Conservation (phyloP, 1,140 invertebrate genomes). For the Cydia splendana region DNA sequence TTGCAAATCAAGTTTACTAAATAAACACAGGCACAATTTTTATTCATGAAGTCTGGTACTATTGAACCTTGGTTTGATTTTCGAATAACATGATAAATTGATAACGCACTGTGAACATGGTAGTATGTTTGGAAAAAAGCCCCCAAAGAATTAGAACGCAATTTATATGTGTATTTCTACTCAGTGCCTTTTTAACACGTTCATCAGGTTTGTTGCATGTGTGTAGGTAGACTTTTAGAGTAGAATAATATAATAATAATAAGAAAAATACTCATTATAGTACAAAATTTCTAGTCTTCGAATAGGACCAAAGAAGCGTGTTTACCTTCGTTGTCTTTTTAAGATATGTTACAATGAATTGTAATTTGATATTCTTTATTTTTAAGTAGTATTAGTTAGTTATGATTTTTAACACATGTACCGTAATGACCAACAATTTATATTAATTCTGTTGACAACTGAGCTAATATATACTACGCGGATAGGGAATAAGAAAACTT, state of each 20-base stretch:
- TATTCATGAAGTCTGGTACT: no score
- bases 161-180: conserved; percentile 4
- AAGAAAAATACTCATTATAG: conserved; percentile 68
- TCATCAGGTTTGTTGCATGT: background rate
- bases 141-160: background rate
- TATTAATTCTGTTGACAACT: no score
- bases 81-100: background rate
- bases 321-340: conserved; percentile 35
- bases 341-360: background rate
- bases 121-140: background rate
- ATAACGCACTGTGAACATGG: background rate
- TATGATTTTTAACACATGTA: background rate
- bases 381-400: conserved; percentile 22
- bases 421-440: background rate
- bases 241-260: conserved; percentile 45
- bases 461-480: no score
- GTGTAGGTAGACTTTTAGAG: conserved; percentile 24
- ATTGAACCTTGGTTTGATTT: no score
- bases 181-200: background rate
- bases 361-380: conserved; percentile 2
- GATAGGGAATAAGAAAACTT: no score
- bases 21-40: no score
- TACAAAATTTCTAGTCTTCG: conserved; percentile 75
- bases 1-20: no score
- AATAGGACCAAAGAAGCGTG: conserved; percentile 40